A percentile compares a stretch with the other conserved stretches of the same genome.
Evolutionary conservation across 2,888 invertebrate genomes (phyloP).

Genomic region (Timema podura): DNA sequence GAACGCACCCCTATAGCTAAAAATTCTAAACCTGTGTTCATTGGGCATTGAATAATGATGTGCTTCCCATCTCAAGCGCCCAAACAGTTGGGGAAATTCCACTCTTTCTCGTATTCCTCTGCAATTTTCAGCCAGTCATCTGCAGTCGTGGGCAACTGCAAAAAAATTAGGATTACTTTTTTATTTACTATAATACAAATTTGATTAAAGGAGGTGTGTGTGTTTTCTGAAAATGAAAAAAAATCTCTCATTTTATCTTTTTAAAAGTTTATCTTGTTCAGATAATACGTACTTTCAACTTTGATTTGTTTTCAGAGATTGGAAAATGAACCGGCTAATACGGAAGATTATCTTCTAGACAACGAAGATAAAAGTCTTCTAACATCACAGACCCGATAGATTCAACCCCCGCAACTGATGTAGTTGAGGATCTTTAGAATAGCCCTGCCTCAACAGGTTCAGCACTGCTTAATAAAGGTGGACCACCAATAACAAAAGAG

Average conservation of each 20-base stretch:
- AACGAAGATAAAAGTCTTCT: background rate
- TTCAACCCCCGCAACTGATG: background rate
- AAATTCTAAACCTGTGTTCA: conserved; percentile 11
- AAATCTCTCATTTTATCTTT: no score
- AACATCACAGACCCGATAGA: background rate
- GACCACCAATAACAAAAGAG: conserved; percentile 4
- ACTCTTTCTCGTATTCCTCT: no score
- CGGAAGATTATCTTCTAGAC: background rate
- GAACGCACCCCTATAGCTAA: conserved; percentile 7
- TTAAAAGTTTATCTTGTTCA: background rate
- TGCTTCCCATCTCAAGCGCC: conserved; percentile 9
- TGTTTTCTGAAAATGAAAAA: no score
- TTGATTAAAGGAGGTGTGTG: no score
- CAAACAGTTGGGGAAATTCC: conserved; percentile 3
- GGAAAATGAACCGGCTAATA: background rate
- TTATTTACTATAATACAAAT: no score
- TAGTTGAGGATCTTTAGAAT: background rate
- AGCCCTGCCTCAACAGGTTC: background rate
- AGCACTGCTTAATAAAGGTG: conserved; percentile 5
- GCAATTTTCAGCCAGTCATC: no score
- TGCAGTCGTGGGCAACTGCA: no score
- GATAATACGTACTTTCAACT: background rate
- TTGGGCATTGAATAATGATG: background rate
- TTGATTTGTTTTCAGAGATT: conserved; percentile 13
- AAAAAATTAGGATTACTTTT: no score